Conservation (phyloP, 1,140 invertebrate genomes). For the Drosophila kanapiae region DNA sequence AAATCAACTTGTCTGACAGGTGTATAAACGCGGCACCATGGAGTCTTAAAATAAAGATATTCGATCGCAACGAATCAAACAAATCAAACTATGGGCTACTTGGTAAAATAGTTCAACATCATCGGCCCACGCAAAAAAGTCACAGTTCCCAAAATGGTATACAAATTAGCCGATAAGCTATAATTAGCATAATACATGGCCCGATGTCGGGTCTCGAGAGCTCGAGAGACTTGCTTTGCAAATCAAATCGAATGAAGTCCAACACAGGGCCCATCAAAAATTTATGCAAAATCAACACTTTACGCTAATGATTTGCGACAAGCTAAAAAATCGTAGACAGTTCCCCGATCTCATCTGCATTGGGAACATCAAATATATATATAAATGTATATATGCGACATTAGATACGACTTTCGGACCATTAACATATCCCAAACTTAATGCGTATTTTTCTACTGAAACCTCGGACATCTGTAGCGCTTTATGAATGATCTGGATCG, state of each 20-base stretch:
- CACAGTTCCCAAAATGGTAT: conserved; percentile 34
- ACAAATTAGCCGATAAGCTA: conserved; percentile 45
- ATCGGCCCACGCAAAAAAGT: conserved; percentile 36
- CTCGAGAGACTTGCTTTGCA: conserved; percentile 47
- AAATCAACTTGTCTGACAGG: conserved; percentile 25
- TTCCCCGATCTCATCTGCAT: conserved; percentile 49
- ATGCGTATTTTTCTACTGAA: conserved; percentile 14
- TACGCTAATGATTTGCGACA: conserved; percentile 73
- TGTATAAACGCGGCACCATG: conserved; percentile 29
- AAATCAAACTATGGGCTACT: conserved; percentile 54
- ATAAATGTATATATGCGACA: conserved; percentile 5
- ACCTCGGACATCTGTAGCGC: neutral
- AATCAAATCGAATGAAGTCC: conserved; percentile 45
- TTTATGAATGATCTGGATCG: conserved; percentile 57
- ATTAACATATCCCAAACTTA: conserved; percentile 24
- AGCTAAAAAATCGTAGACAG: conserved; percentile 39
- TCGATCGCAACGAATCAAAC: conserved; percentile 32
- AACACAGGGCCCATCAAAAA: conserved; percentile 33
- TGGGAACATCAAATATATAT: conserved; percentile 33
- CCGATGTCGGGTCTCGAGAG: conserved; percentile 1
- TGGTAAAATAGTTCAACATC: conserved; percentile 48
- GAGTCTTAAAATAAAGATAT: conserved; percentile 43
- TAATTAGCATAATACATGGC: conserved; percentile 45
- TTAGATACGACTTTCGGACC: conserved; percentile 37
- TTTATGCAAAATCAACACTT: conserved; percentile 80